These are phyloP conservation scores for Sitta europaea DNA, from an alignment of 2,113 vertebrate genomes.

Conservation along the genomic window DNA sequence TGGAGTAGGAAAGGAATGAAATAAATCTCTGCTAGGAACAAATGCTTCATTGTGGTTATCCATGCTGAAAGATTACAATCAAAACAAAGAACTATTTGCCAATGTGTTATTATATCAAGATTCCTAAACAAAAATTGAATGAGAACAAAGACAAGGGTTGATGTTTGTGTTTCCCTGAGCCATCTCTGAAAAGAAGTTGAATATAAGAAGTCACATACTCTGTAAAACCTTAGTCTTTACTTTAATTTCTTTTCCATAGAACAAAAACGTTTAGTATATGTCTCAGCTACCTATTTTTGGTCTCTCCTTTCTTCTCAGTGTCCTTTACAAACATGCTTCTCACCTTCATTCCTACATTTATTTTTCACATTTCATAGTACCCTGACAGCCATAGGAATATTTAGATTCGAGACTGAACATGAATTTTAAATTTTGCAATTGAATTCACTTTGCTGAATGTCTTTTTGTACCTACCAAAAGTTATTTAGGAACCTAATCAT, in stretches of 20 bases:
- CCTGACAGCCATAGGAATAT: background rate
- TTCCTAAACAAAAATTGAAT: background rate
- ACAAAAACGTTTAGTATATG: background rate
- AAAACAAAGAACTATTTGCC: background rate
- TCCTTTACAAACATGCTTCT: background rate
- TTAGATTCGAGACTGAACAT: background rate
- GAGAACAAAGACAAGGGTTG: background rate
- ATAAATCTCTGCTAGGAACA: background rate
- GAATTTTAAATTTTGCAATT: background rate
- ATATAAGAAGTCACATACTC: background rate
- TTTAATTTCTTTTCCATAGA: background rate
- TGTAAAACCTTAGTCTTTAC: background rate
- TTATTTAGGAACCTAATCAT: background rate
- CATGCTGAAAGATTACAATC: background rate
- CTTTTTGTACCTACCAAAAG: background rate
- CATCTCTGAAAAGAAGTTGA: background rate
- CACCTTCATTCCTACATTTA: background rate
- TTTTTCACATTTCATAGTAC: background rate
- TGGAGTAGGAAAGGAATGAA: background rate
- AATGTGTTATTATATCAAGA: background rate
- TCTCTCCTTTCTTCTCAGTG: background rate
- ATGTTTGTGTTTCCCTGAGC: background rate
- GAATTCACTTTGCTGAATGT: background rate
- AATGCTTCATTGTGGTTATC: background rate
- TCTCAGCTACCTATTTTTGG: background rate